A percentile compares a stretch with the other conserved stretches of the same genome.
Evolutionary conservation across 2,113 vertebrate species (phyloP).

Genomic region (Myotis lucifugus): DNA sequence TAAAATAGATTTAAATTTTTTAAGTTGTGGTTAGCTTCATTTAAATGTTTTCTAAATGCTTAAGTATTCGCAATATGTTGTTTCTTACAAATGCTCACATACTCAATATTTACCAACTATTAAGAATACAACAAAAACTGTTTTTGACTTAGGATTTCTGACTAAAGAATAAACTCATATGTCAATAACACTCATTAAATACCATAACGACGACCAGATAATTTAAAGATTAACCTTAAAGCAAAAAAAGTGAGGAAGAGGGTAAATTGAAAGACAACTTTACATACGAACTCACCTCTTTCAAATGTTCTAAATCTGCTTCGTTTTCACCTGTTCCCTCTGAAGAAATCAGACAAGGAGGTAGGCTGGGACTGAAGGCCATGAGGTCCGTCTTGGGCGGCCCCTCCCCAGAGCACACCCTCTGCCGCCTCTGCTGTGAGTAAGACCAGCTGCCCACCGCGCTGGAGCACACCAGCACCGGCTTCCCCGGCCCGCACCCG

Average conservation of each 20-base stretch:
- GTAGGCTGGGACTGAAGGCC: constrained; percentile 83
- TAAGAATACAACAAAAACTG: not conserved
- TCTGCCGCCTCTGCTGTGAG: constrained; percentile 71
- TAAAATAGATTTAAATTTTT: not conserved
- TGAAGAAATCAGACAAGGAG: constrained; percentile 16
- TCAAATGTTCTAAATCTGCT: constrained; percentile 10
- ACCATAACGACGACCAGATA: not conserved
- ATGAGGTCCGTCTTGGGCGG: constrained; percentile 80
- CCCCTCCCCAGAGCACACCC: constrained; percentile 72
- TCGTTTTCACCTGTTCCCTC: not conserved
- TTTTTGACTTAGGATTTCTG: not conserved
- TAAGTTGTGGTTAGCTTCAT: not conserved
- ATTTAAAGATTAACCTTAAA: not conserved
- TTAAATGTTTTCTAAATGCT: not conserved
- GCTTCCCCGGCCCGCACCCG: not conserved
- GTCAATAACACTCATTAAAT: not conserved
- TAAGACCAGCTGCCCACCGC: constrained; percentile 70
- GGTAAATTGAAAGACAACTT: not conserved
- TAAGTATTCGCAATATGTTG: not conserved
- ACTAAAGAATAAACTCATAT: not conserved
- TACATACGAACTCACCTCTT: constrained; percentile 66
- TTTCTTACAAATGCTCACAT: not conserved
- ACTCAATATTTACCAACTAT: not conserved
- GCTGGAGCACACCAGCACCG: constrained; percentile 70
- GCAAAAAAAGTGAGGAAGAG: not conserved